Conservation (phyloP, 64 coral and sea anemone genomes). For the Dendrophyllia cribrosa region DNA sequence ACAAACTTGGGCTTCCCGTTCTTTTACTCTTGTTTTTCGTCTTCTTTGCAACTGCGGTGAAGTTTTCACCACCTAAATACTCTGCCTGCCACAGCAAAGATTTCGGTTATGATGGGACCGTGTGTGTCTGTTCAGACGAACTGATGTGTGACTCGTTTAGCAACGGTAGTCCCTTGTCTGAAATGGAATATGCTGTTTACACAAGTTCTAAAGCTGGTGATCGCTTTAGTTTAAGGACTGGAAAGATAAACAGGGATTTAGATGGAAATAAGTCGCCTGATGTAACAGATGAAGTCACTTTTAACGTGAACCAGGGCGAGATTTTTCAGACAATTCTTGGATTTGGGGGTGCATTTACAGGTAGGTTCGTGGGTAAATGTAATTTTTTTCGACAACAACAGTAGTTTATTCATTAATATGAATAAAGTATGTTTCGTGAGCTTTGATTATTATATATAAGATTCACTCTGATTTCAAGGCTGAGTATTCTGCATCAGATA, state of each 20-base stretch:
- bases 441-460: too few species aligned
- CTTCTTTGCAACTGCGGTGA: not conserved
- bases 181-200: constrained; percentile 88
- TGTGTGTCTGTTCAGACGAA: constrained; percentile 88
- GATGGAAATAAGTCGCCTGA: not conserved
- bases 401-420: too few species aligned
- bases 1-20: not conserved
- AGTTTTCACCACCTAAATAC: constrained; percentile 61
- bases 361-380: too few species aligned
- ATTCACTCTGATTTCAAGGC: too few species aligned
- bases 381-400: too few species aligned
- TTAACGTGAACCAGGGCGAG: constrained; percentile 60
- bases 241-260: constrained; percentile 13
- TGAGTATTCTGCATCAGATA: too few species aligned
- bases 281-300: constrained; percentile 33
- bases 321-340: constrained; percentile 88
- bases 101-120: constrained; percentile 47
- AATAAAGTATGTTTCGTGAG: too few species aligned
- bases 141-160: constrained; percentile 73
- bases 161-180: constrained; percentile 42
- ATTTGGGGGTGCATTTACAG: constrained; percentile 77
- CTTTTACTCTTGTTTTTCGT: not conserved
- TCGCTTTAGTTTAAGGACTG: constrained; percentile 72
- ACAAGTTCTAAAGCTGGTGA: constrained; percentile 82
- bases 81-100: constrained; percentile 68